Conservation (phyloP, 2,888 invertebrate genomes). For the Oxystoma pomonae region DNA sequence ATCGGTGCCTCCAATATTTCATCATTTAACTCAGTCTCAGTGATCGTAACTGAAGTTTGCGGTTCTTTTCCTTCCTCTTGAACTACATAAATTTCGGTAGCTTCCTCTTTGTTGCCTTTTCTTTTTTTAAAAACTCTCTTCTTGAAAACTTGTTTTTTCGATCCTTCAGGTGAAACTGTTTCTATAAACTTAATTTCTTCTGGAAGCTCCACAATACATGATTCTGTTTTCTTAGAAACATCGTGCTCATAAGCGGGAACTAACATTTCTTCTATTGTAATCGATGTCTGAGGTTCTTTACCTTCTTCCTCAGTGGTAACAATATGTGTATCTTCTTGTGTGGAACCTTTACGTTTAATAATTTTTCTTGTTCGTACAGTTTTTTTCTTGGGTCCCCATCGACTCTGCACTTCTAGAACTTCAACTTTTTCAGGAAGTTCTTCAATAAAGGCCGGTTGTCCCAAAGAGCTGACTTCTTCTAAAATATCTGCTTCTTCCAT, state of each 20-base stretch:
- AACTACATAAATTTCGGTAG: constrained; percentile 33
- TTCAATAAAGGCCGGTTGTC: constrained; percentile 39
- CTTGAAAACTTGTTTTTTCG: constrained; percentile 39
- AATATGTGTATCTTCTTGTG: constrained; percentile 39
- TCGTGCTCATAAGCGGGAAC: constrained; percentile 17
- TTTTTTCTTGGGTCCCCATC: constrained; percentile 32
- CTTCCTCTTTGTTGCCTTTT: constrained; percentile 41
- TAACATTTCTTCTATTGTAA: constrained; percentile 27
- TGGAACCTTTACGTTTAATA: constrained; percentile 33
- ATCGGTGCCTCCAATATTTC: constrained; percentile 29
- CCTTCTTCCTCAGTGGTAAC: constrained; percentile 30
- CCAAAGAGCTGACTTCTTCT: constrained; percentile 29
- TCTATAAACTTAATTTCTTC: constrained; percentile 33
- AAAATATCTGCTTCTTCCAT: constrained; percentile 29
- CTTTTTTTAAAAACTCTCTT: constrained; percentile 47
- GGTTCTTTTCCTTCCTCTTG: constrained; percentile 47
- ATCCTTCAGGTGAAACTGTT: constrained; percentile 29
- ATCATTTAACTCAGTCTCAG: constrained; percentile 34
- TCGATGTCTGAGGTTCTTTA: constrained; percentile 28
- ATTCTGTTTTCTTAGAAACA: constrained; percentile 12
- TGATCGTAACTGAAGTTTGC: constrained; percentile 40
- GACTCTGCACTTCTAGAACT: constrained; percentile 29
- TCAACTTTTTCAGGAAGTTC: constrained; percentile 31
- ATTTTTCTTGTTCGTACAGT: constrained; percentile 31
- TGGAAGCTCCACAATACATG: constrained; percentile 29